A percentile compares a stretch with the other conserved stretches of the same genome.
Conservation (phyloP, 1,140 invertebrate species). For the Drosophila sulfurigaster region DNA sequence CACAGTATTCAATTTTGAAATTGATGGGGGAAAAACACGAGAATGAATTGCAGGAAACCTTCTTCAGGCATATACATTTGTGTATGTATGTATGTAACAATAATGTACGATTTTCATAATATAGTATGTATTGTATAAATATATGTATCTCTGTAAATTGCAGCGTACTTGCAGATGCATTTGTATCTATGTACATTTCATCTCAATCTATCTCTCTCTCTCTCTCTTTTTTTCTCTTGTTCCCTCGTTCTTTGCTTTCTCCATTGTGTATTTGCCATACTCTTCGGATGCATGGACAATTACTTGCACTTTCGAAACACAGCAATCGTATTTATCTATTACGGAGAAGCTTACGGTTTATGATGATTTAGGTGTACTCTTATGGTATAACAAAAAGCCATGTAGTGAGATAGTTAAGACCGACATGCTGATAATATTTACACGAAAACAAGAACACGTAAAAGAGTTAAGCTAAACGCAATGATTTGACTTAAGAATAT, state of each 20-base stretch:
- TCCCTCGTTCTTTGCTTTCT: constrained; percentile 3
- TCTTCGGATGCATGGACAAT: constrained; percentile 36
- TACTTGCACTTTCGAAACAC: constrained; percentile 10
- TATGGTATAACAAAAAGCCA: constrained; percentile 13
- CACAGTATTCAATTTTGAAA: not conserved
- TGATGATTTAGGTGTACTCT: constrained; percentile 6
- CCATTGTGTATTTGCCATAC: constrained; percentile 1
- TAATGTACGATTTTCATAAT: not conserved
- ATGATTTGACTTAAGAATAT: constrained; percentile 27
- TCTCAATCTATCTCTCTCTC: constrained; percentile 8
- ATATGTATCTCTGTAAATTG: not conserved
- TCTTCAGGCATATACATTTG: constrained; percentile 11
- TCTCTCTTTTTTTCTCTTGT: constrained; percentile 8
- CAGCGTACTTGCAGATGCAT: constrained; percentile 6
- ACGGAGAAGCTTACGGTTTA: constrained; percentile 1
- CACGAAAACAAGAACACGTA: constrained; percentile 18
- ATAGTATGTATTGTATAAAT: no score
- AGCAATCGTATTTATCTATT: constrained; percentile 36
- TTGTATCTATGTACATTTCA: constrained; percentile 2
- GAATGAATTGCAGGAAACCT: constrained; percentile 19
- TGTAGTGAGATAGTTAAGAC: constrained; percentile 17
- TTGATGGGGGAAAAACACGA: not conserved
- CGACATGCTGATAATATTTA: constrained; percentile 28
- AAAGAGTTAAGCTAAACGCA: constrained; percentile 19
- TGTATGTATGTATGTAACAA: constrained; percentile 1